Percentiles rank a stretch among this genome's conserved stretches.
Evolutionary conservation across 2,113 vertebrate genomes (phyloP).

Genomic region (Phylloscopus whistleri): DNA sequence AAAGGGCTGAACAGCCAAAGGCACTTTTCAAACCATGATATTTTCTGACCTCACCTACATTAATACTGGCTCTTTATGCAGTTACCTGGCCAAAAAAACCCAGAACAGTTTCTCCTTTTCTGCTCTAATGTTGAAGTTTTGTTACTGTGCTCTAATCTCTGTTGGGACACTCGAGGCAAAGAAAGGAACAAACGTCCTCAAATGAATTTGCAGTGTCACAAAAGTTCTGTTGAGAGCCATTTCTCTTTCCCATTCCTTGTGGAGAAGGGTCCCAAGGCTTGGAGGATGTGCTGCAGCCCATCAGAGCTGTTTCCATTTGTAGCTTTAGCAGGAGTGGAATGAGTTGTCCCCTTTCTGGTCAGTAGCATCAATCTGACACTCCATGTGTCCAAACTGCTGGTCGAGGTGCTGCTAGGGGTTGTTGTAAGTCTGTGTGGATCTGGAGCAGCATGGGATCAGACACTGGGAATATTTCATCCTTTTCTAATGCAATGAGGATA

Average conservation of each 20-base stretch:
- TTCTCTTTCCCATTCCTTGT: not conserved
- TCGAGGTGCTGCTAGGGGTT: not conserved
- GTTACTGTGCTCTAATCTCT: not conserved
- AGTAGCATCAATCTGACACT: too few relatives aligned
- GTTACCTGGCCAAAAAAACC: not conserved
- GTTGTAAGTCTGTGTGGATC: not conserved
- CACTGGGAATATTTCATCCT: not conserved
- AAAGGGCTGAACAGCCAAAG: not conserved
- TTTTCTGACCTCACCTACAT: not conserved
- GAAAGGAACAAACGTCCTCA: not conserved
- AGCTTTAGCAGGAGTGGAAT: not conserved
- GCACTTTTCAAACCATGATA: accelerated
- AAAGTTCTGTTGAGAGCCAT: not conserved
- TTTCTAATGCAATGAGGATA: not conserved
- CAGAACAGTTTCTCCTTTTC: not conserved
- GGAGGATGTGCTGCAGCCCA: not conserved
- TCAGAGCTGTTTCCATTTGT: not conserved
- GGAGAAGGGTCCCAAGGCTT: not conserved
- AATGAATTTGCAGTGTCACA: not conserved
- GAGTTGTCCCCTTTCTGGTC: not conserved
- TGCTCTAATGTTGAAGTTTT: not conserved
- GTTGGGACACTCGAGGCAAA: not conserved
- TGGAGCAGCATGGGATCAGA: not conserved
- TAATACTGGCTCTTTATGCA: not conserved
- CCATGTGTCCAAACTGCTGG: accelerated